Evolutionary conservation across 2,113 vertebrate genomes (phyloP), one percentile per base, ranked within the genome.

Genomic region (Aspidoscelis tigris): DNA sequence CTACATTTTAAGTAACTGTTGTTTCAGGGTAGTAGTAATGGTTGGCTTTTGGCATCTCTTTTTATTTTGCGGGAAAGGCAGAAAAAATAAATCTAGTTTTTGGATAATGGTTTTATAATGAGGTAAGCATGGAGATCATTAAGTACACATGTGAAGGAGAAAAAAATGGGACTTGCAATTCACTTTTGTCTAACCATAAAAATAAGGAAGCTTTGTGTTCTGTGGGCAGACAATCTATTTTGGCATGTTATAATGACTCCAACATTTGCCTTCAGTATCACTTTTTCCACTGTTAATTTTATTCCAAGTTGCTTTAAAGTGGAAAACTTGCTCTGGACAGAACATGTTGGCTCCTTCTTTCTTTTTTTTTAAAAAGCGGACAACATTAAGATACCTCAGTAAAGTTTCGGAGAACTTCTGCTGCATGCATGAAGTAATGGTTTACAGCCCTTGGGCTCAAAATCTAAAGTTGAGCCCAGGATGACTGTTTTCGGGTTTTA

Each of bases 371-470:
- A 72, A 91, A 85, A 85, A 75, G 53, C 43, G 91, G 76, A 75
- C 4, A 83, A 74, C 41, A 64, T 44, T n/a, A n/a, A 33, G 71
- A 41, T 64, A 7, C 81, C 76, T 70, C 75, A 11, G 1, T 79
- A 20, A 88, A 90, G 43, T 75, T 92, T 89, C 91, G 79, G 80
- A 39, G 88, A 20, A 75, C 84, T 86, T 83, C 4, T 44, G 21
- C 4, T 44, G 21, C 16, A 75, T 12, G 72, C 66, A 26, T 12
- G 39, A 41, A 74, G 8, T 65, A 78, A 20, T 58, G 16, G 14
- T 44, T 68, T 61, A 41, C 39, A 58, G 24, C 26, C n/a, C 21
- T 21, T 44, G 39, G 24, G 5, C 14, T 0, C 3, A 80, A 43
- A 84, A 55, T 70, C 47, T 81, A 58, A 22, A 21, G 5, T 72